These are phyloP conservation scores for Xenus cinereus DNA, from an alignment of 2,113 vertebrate species.

Conservation along the genomic window DNA sequence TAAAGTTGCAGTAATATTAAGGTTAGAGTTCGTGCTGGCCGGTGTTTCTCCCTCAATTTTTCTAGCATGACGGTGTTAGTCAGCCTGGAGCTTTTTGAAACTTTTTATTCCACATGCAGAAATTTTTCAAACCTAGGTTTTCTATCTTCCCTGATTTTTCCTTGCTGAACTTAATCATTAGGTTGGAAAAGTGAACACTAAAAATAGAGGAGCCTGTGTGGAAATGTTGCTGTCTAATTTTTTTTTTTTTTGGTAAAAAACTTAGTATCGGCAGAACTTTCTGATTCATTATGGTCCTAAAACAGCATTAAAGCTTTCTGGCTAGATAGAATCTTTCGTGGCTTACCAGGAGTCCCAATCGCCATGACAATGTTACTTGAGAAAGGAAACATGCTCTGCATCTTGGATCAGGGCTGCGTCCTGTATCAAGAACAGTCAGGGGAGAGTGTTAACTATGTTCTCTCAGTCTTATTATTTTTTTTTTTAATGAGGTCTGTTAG, in stretches of 20 bases:
- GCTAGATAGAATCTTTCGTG: not conserved
- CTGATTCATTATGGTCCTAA: conserved; percentile 5
- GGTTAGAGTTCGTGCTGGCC: conserved; percentile 50
- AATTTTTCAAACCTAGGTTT: not conserved
- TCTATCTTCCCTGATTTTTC: not conserved
- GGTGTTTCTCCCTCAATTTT: conserved; percentile 32
- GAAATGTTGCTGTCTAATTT: not conserved
- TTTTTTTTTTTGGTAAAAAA: not conserved
- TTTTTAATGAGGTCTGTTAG: not conserved
- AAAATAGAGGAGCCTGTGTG: not conserved
- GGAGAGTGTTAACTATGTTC: not conserved
- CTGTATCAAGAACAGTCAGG: not conserved
- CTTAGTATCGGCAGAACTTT: not conserved
- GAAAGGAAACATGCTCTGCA: not conserved
- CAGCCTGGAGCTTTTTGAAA: conserved; percentile 11
- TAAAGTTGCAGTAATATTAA: conserved; percentile 59
- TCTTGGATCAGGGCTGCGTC: not conserved
- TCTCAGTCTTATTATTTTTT: not conserved
- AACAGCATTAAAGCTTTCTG: not conserved
- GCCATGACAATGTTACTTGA: not conserved
- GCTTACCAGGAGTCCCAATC: not conserved
- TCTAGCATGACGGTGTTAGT: not conserved
- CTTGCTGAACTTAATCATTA: not conserved
- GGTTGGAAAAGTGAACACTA: not conserved
- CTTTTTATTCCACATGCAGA: not conserved